phyloP scores from a whole-genome alignment of 64 coral and sea anemone species.

The Montipora foliosa region DNA sequence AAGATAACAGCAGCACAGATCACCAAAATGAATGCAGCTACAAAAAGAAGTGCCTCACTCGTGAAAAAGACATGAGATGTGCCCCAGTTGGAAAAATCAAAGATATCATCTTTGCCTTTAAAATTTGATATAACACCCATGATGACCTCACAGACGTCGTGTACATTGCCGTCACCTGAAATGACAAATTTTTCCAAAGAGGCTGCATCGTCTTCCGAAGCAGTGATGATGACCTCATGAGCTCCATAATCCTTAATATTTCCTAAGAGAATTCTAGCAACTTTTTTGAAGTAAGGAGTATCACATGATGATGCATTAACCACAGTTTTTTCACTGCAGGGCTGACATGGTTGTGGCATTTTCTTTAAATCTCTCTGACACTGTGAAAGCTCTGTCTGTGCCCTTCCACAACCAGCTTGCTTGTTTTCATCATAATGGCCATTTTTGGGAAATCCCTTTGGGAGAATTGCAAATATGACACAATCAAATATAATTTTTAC shows the following conservation, averaged over 20 bases:
- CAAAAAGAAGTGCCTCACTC: conserved; percentile 39
- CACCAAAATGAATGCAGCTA: conserved; percentile 3
- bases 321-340: conserved; percentile 24
- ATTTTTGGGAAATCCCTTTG: neutral
- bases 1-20: conserved; percentile 52
- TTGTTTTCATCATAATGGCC: neutral
- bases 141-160: conserved; percentile 71
- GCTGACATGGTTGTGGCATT: neutral
- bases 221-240: conserved; percentile 31
- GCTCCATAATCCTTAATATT: conserved; percentile 47
- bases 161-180: conserved; percentile 68
- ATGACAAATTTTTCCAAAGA: conserved; percentile 74
- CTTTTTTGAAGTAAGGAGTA: conserved; percentile 83
- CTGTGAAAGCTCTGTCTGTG: conserved; percentile 51
- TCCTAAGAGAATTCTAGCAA: conserved; percentile 62
- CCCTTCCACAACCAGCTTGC: neutral
- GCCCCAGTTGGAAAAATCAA: neutral
- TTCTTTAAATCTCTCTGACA: conserved; percentile 45
- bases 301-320: conserved; percentile 47
- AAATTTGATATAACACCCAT: conserved; percentile 44
- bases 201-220: conserved; percentile 37
- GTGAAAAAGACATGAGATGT: conserved; percentile 6
- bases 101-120: conserved; percentile 16
- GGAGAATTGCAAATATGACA: neutral
- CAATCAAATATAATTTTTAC: neutral